Evolutionary conservation across 2,113 vertebrate species (phyloP).

Genomic region (Argyrosomus japonicus): DNA sequence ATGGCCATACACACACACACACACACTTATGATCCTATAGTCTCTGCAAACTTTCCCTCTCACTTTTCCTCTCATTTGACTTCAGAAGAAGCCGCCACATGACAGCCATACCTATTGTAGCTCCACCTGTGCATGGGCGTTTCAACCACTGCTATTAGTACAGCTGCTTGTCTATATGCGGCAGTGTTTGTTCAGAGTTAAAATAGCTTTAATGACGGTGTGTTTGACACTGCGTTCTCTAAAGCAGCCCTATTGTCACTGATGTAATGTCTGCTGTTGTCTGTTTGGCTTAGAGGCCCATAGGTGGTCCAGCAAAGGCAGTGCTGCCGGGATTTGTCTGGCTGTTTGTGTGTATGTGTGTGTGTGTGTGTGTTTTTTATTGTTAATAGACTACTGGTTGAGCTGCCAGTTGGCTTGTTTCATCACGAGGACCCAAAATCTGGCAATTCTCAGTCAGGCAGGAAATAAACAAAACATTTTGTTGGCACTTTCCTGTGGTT

Average conservation of each 20-base stretch:
- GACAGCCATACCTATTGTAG: slow-evolving; percentile 69
- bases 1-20: background rate
- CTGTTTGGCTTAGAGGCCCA: slow-evolving; percentile 25
- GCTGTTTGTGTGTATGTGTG: background rate
- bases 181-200: slow-evolving; percentile 66
- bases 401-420: slow-evolving; percentile 50
- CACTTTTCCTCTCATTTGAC: slow-evolving; percentile 39
- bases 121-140: slow-evolving; percentile 72
- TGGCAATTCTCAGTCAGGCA: slow-evolving; percentile 40
- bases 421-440: slow-evolving; percentile 9
- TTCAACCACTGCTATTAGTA: slow-evolving; percentile 53
- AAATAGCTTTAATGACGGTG: slow-evolving; percentile 60
- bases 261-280: slow-evolving; percentile 52
- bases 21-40: slow-evolving; percentile 37
- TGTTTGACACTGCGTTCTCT: slow-evolving; percentile 17
- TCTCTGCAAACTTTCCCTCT: slow-evolving; percentile 47
- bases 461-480: slow-evolving; percentile 36
- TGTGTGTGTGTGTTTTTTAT: background rate
- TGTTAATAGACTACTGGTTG: slow-evolving; percentile 18
- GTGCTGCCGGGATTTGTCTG: slow-evolving; percentile 23
- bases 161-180: slow-evolving; percentile 72
- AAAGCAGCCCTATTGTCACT: slow-evolving; percentile 32
- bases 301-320: slow-evolving; percentile 37
- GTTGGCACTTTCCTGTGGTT: slow-evolving; percentile 8
- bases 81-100: slow-evolving; percentile 65